Evolutionary conservation across 1,140 invertebrate species (phyloP).

Genomic region (Cyrtorhinus lividipennis): DNA sequence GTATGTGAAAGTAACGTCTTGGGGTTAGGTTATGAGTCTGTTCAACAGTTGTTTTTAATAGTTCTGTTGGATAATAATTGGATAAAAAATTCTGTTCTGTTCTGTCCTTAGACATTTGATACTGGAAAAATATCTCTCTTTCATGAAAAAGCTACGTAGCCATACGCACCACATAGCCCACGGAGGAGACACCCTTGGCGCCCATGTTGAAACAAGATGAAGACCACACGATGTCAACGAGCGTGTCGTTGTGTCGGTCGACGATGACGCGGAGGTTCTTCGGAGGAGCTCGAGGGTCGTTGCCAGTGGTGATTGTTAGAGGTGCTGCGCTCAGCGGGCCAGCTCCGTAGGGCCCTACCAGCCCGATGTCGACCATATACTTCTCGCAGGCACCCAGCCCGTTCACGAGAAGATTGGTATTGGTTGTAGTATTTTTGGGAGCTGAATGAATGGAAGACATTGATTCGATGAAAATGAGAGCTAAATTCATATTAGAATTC

Average conservation of each 20-base stretch:
- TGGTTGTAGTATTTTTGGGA: conserved; percentile 1
- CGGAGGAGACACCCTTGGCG: conserved; percentile 40
- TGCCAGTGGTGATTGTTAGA: conserved; percentile 41
- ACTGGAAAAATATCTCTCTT: too few species aligned
- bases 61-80: too few species aligned
- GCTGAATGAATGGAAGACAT: conserved; percentile 14
- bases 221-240: conserved; percentile 34
- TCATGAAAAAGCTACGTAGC: too few species aligned
- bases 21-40: too few species aligned
- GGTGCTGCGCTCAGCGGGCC: conserved; percentile 44
- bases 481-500: too few species aligned
- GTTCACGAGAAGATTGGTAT: conserved; percentile 38
- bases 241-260: conserved; percentile 25
- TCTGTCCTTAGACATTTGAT: too few species aligned
- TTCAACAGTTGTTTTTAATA: too few species aligned
- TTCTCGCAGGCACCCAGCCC: conserved; percentile 53
- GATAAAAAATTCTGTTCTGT: too few species aligned
- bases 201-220: conserved; percentile 35
- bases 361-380: conserved; percentile 56
- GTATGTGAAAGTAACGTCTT: too few species aligned
- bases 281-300: conserved; percentile 42
- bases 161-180: too few species aligned
- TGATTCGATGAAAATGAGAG: conserved; percentile 14
- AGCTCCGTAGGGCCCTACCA: conserved; percentile 42
- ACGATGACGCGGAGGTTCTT: conserved; percentile 35